Evolutionary conservation across 2,888 invertebrate species (phyloP), one percentile per base, ranked within the genome.

Genomic region (Eupithecia insigniata): DNA sequence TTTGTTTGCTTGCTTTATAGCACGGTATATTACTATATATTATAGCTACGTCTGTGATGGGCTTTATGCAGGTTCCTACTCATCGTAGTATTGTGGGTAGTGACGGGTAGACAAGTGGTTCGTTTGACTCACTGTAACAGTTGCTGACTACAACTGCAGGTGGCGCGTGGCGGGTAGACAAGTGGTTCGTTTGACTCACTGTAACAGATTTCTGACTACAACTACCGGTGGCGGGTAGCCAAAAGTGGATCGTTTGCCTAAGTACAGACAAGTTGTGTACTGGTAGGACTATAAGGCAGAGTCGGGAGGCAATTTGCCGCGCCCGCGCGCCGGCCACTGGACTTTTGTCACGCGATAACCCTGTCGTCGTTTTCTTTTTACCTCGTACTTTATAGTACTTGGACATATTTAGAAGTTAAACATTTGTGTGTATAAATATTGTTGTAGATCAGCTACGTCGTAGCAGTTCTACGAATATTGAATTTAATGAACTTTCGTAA

Each of bases 291-390:
- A 22, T 22, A 12, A 5, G 14, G 55, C 26, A 55, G 55, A 55
- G 69, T 62, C 61, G 34, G 66, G 66, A 66, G 72, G 76, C 76
- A 73, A 78, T 78, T 73, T 70, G 74, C 65, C 66, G 72, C 68
- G 70, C 69, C 72, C 62, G 70, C 69, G 71, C 62, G 66, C 69
- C 43, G 32, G 34, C 69, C 69, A 69, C 74, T 71, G 69, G 71
- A 61, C 66, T 62, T 43, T 36, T 30, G 69, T 71, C 74, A 74
- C 74, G 74, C 74, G 64, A 74, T 43, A 70, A 32, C 51, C 28
- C 55, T 58, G 34, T 62, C 55, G 22, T 12, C 55, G 55, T 62
- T 62, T 62, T 61, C n/a, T 32, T 61, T 71, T 69, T 55, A 30
- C 62, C 58, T 46, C 12, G 34, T 28, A 28, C 65, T 28, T 65